A percentile compares a stretch with the other conserved stretches of the same genome.
Conservation (phyloP, 2,113 vertebrate genomes). For the Malurus cyaneus region DNA sequence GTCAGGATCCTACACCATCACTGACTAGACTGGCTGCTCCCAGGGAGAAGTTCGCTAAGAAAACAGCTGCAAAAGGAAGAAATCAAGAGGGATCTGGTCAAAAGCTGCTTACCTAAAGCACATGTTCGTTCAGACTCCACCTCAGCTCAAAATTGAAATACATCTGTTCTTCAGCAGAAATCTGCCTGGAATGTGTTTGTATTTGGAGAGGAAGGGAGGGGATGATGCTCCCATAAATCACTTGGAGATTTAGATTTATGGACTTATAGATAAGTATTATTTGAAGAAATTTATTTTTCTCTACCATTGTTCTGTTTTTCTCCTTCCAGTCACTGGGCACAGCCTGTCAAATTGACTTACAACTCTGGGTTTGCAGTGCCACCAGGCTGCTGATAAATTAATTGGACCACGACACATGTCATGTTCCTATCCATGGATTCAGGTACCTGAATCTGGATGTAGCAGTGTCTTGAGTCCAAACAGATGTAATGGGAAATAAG, state of each 20-base stretch:
- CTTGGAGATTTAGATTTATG: neutral
- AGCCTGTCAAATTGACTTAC: neutral
- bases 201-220: neutral
- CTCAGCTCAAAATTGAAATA: neutral
- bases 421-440: neutral
- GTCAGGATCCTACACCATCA: neutral
- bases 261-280: neutral
- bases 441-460: neutral
- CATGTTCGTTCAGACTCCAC: neutral
- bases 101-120: neutral
- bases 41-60: neutral
- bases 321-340: neutral
- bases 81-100: neutral
- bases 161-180: neutral
- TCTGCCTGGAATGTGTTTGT: neutral
- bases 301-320: neutral
- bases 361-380: neutral
- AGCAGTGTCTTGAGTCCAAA: neutral
- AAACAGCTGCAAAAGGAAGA: neutral
- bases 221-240: neutral
- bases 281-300: neutral
- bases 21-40: neutral
- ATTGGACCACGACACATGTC: neutral
- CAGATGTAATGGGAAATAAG: fast-evolving
- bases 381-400: neutral